A percentile compares a stretch with the other conserved stretches of the same genome.
phyloP scores from a whole-genome alignment of 2,113 vertebrate genomes.

The Hemibates koningsi region DNA sequence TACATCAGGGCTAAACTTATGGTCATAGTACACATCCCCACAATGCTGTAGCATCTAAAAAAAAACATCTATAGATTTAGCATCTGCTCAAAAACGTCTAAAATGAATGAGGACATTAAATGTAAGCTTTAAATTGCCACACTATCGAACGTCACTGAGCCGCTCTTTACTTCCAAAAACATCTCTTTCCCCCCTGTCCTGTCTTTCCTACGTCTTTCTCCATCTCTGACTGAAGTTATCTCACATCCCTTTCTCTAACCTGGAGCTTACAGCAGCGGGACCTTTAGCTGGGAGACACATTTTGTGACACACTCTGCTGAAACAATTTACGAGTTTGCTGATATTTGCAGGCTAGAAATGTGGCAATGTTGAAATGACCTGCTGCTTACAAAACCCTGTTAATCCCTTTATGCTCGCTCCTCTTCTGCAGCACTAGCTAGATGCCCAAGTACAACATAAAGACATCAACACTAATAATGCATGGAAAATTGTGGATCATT shows the following conservation, averaged over 20 bases:
- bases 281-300: neutral
- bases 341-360: neutral
- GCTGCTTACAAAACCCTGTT: neutral
- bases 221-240: neutral
- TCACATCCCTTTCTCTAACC: neutral
- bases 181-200: neutral
- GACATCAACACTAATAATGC: neutral
- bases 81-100: rapidly evolving
- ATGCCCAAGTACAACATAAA: neutral
- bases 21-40: neutral
- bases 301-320: neutral
- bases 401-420: neutral
- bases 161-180: neutral
- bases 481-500: neutral
- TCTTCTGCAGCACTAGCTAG: neutral
- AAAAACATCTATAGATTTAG: neutral
- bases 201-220: neutral
- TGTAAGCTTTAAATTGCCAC: neutral
- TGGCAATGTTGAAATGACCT: neutral
- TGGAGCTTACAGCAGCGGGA: neutral
- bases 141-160: neutral
- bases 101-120: neutral
- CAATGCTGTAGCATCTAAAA: neutral
- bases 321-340: rapidly evolving
- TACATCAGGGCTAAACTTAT: neutral